These are phyloP conservation scores for Trogon surrucura DNA, from an alignment of 2,113 vertebrate species.

Conservation along the genomic window DNA sequence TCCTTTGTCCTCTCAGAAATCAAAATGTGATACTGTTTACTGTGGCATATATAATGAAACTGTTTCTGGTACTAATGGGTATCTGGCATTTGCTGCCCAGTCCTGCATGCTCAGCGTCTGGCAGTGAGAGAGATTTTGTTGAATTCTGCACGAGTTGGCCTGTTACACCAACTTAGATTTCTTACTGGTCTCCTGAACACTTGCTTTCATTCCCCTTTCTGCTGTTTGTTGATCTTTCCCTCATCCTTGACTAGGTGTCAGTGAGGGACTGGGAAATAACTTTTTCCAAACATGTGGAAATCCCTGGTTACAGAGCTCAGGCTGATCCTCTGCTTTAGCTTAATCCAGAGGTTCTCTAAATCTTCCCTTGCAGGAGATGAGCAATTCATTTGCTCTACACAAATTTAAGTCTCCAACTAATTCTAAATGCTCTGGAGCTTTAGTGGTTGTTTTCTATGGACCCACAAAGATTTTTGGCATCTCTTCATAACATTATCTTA, in stretches of 20 bases:
- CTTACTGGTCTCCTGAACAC: background rate
- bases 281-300: constrained; percentile 28
- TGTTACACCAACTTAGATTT: background rate
- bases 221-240: constrained; percentile 31
- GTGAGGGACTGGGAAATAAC: constrained; percentile 38
- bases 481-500: background rate
- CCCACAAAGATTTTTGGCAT: background rate
- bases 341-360: constrained; percentile 27
- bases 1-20: background rate
- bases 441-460: background rate
- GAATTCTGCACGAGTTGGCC: background rate
- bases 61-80: background rate
- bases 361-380: background rate
- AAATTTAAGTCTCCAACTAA: background rate
- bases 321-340: constrained; percentile 51
- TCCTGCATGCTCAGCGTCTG: background rate
- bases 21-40: background rate
- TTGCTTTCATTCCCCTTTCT: constrained; percentile 1
- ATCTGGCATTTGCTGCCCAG: background rate
- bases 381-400: background rate
- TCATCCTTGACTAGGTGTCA: constrained; percentile 38
- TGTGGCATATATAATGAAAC: background rate
- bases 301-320: constrained; percentile 25
- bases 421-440: background rate
- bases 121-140: background rate